Base-by-base conservation (phyloP, 1,140 invertebrate genomes). In the Dendroctonus valens region DNA sequence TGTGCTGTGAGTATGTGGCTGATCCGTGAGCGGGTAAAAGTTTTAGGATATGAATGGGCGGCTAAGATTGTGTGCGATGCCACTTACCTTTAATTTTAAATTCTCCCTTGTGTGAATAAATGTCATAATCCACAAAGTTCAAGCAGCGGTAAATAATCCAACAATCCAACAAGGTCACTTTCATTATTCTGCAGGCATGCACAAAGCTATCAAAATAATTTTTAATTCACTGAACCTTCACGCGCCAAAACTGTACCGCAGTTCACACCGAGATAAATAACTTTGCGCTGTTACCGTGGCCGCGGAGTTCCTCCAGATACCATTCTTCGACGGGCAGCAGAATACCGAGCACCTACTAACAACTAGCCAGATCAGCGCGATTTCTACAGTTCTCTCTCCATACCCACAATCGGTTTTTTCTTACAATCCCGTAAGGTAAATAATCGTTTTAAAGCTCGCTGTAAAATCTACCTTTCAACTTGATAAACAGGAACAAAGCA, bases 391-490 rank as follows among this genome's bases (percentile, higher is more conserved):
- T 65, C 62, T 65, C 62, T 65, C 54, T n/a, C 62, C 53, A 57
- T 65, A 65, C 53, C 15, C 46, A 55, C 53, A 65, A 65, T 65
- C 62, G 53, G 9, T 57, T 65, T 65, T 64, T 63, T 59, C 52
- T 65, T 7, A 65, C n/a, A 65, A 65, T 65, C 54, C 62, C 62
- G 62, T 65, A 65, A 65, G 62, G 60, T 63, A 63, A 63, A 63
- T 63, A 63, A 54, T 63, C 60, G 60, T 63, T 63, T 44, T 63
- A 63, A 63, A 63, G 60, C 60, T 54, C 50, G 60, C 50, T 54
- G 50, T 63, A 54, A 53, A 63, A 63, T 63, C 60, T 63, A 63
- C 59, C 59, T 61, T 61, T 61, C 49, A 52, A 42, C 50, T 53
- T 61, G 59, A 61, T 61, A 61, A 50, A 53, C 60, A 46, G 44